Conservation (phyloP, 2,113 vertebrate genomes). For the Chionodraco myersi region DNA sequence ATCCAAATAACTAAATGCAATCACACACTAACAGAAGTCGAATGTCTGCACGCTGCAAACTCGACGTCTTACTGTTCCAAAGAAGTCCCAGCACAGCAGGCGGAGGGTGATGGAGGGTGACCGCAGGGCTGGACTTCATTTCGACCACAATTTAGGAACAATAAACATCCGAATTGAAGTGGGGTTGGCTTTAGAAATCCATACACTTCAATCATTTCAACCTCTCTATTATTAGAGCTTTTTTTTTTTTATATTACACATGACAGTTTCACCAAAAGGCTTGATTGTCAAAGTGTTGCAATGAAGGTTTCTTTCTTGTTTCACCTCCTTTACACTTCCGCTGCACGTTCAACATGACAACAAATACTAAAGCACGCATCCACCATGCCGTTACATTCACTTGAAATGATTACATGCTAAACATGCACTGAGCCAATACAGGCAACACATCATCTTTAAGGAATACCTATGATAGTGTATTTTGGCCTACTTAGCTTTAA, state of each 20-base stretch:
- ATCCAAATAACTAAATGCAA: conserved; percentile 59
- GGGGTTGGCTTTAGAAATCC: conserved; percentile 12
- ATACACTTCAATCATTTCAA: conserved; percentile 25
- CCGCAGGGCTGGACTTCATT: conserved; percentile 47
- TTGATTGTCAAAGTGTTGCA: no score
- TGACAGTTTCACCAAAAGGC: not conserved
- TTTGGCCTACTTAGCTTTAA: no score
- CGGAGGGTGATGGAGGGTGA: conserved; percentile 62
- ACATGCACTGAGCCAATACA: not conserved
- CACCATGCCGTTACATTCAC: conserved; percentile 10
- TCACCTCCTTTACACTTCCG: not conserved
- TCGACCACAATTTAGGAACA: conserved; percentile 47
- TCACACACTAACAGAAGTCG: conserved; percentile 56
- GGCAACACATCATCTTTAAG: no score
- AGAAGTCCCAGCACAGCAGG: conserved; percentile 48
- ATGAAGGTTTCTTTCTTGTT: conserved; percentile 15
- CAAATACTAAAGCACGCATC: not conserved
- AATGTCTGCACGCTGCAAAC: conserved; percentile 29
- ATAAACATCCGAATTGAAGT: conserved; percentile 44
- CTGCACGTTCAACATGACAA: not conserved
- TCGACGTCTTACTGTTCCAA: conserved; percentile 37
- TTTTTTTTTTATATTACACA: not conserved
- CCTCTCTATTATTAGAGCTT: conserved; percentile 1
- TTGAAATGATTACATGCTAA: not conserved
- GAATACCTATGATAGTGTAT: no score